Conservation (phyloP, 30 jellyfish, hydroid and myxozoan species). For the Cassiopea andromeda region DNA sequence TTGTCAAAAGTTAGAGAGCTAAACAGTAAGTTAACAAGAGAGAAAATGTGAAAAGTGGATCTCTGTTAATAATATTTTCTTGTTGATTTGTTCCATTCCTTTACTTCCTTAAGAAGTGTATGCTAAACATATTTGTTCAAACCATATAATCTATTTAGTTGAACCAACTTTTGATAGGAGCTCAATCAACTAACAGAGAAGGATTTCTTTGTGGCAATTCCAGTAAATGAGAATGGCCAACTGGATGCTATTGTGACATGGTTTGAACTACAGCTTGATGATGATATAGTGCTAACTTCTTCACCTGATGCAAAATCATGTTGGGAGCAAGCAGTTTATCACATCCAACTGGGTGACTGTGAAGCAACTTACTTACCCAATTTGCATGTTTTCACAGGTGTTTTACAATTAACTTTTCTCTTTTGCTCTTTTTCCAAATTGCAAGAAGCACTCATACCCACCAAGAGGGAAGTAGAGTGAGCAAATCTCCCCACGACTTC, state of each 20-base stretch:
- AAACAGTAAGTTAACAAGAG: too few relatives aligned
- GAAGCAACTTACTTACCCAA: background rate
- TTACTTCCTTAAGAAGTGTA: too few relatives aligned
- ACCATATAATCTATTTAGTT: too few relatives aligned
- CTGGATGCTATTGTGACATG: slow-evolving; percentile 78
- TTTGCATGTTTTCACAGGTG: background rate
- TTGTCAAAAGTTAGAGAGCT: too few relatives aligned
- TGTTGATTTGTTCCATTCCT: background rate
- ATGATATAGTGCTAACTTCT: slow-evolving; percentile 25
- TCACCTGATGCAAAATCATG: slow-evolving; percentile 78
- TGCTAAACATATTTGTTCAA: too few relatives aligned
- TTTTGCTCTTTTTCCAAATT: background rate
- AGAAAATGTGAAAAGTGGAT: too few relatives aligned
- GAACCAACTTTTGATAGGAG: background rate
- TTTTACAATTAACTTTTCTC: background rate
- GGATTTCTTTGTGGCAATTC: slow-evolving; percentile 1
- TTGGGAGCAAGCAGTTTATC: slow-evolving; percentile 94
- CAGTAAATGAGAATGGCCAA: slow-evolving; percentile 42
- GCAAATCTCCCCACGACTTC: too few relatives aligned
- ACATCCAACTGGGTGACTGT: background rate
- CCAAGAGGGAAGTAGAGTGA: too few relatives aligned
- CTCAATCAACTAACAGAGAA: background rate
- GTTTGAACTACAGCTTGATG: slow-evolving; percentile 77
- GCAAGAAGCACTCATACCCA: too few relatives aligned
- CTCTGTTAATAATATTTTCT: background rate